phyloP scores from a whole-genome alignment of 2,888 invertebrate species.

The Eretmocerus hayati region DNA sequence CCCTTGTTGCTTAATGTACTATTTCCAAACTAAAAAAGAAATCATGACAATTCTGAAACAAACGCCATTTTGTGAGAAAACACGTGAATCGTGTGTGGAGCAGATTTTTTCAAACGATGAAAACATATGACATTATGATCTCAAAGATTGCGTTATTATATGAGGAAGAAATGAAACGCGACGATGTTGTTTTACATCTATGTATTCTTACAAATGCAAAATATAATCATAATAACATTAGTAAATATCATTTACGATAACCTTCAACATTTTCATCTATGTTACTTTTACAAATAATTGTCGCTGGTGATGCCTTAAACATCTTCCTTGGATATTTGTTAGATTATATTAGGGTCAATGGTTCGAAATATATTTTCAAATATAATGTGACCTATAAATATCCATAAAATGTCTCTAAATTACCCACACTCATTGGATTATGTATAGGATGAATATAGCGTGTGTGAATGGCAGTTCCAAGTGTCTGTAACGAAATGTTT shows the following conservation, averaged over 20 bases:
- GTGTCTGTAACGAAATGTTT: too few relatives aligned
- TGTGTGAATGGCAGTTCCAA: constrained; percentile 17
- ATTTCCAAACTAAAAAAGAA: too few relatives aligned
- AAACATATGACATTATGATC: too few relatives aligned
- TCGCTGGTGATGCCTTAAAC: constrained; percentile 8
- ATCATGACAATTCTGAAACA: too few relatives aligned
- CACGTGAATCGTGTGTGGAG: too few relatives aligned
- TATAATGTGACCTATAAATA: background rate
- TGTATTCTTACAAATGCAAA: constrained; percentile 23
- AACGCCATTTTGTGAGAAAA: too few relatives aligned
- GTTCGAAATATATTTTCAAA: background rate
- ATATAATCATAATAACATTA: constrained; percentile 22
- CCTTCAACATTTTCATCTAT: constrained; percentile 19
- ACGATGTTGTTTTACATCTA: constrained; percentile 17
- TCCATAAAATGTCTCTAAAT: constrained; percentile 13
- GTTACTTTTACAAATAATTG: constrained; percentile 19
- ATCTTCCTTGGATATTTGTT: background rate
- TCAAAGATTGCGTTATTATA: too few relatives aligned
- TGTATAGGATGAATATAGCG: background rate
- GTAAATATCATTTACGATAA: constrained; percentile 21
- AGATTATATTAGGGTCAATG: background rate
- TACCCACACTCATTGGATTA: constrained; percentile 13
- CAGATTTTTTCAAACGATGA: too few relatives aligned
- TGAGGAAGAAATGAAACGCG: too few relatives aligned
- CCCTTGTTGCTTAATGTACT: too few relatives aligned